These are phyloP conservation scores for Toxostoma redivivum DNA, from an alignment of 2,113 vertebrate species.

Conservation along the genomic window DNA sequence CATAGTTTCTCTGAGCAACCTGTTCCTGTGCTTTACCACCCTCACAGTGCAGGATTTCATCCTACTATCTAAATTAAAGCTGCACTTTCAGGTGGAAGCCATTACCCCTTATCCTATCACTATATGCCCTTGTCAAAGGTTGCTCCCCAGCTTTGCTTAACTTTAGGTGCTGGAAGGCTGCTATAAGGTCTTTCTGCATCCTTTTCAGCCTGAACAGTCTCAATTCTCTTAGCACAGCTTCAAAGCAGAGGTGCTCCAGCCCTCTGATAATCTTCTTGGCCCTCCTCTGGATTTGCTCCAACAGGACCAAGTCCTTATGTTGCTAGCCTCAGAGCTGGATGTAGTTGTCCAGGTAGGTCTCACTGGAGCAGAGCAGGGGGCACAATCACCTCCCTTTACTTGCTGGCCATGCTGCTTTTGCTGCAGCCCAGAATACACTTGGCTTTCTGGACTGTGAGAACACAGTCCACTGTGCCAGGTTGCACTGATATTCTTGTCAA, in stretches of 20 bases:
- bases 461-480: too few species aligned
- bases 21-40: background rate
- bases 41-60: background rate
- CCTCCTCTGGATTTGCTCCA: background rate
- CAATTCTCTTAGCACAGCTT: background rate
- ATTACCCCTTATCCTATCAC: background rate
- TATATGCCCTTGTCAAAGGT: background rate
- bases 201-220: background rate
- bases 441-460: background rate
- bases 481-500: fast-evolving
- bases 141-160: background rate
- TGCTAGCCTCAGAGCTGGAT: fast-evolving
- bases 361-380: background rate
- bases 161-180: background rate
- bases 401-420: background rate
- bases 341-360: background rate
- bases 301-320: background rate
- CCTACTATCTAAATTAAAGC: background rate
- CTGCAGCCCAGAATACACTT: background rate
- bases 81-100: background rate
- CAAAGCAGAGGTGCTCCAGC: background rate
- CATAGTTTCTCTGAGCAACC: background rate
- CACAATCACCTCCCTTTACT: background rate
- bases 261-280: background rate
- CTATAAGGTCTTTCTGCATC: background rate